Evolutionary conservation across 1,140 invertebrate genomes (phyloP).

Genomic region (Leptonema lineaticorne): DNA sequence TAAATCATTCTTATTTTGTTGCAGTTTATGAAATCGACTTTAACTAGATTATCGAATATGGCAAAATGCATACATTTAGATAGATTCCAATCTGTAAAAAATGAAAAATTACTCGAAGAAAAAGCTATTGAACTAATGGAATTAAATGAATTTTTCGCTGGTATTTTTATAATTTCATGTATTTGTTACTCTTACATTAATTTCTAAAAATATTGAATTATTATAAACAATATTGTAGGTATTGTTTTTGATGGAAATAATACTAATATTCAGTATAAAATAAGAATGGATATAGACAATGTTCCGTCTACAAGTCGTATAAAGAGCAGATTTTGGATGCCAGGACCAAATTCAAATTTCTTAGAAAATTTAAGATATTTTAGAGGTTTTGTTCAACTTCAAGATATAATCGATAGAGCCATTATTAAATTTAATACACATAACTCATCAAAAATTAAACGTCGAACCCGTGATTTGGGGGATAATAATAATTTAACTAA

Average conservation of each 20-base stretch:
- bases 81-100: conserved; percentile 56
- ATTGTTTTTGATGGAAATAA: conserved; percentile 52
- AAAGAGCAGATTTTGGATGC: conserved; percentile 65
- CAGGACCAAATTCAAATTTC: conserved; percentile 64
- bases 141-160: conserved; percentile 60
- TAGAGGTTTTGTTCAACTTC: conserved; percentile 66
- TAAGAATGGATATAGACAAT: conserved; percentile 69
- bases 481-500: conserved; percentile 43
- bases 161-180: conserved; percentile 42
- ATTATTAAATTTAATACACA: conserved; percentile 53
- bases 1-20: conserved; percentile 22
- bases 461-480: conserved; percentile 23
- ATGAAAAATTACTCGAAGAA: conserved; percentile 55
- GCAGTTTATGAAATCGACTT: conserved; percentile 44
- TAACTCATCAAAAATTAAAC: too few species aligned
- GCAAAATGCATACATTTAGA: conserved; percentile 63
- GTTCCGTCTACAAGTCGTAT: conserved; percentile 62
- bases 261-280: conserved; percentile 59
- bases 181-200: background rate
- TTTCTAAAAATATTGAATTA: background rate
- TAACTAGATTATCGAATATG: conserved; percentile 51
- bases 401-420: conserved; percentile 64
- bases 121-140: conserved; percentile 57
- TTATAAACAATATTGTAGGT: conserved; percentile 45
- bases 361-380: conserved; percentile 66